These are phyloP conservation scores for Liodrosophila aerea DNA, from an alignment of 2,888 invertebrate species.

Conservation along the genomic window DNA sequence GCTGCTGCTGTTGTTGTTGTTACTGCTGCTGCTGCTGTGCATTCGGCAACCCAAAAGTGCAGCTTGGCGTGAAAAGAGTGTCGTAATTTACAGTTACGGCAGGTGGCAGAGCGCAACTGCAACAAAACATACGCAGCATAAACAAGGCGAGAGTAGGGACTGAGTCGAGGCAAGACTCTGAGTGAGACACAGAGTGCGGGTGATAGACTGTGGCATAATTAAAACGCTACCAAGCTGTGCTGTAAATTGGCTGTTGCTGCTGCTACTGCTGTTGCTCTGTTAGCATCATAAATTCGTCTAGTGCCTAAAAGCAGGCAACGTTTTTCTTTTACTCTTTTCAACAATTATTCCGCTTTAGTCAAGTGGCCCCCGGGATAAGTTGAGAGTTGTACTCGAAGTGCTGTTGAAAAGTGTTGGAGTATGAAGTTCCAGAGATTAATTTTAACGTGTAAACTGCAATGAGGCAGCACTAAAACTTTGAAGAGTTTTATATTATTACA, in stretches of 20 bases:
- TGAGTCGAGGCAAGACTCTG: constrained; percentile 2
- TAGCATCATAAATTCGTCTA: constrained; percentile 44
- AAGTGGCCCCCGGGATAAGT: constrained; percentile 39
- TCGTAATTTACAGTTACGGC: constrained; percentile 62
- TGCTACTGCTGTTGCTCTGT: constrained; percentile 27
- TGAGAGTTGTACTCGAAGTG: constrained; percentile 48
- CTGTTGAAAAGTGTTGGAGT: constrained; percentile 37
- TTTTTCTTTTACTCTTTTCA: constrained; percentile 23
- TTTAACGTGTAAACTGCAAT: constrained; percentile 3
- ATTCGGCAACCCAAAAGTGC: constrained; percentile 64
- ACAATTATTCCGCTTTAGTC: constrained; percentile 26
- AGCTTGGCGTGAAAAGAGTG: constrained; percentile 68
- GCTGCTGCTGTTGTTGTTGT: constrained; percentile 8
- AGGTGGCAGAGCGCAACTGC: constrained; percentile 27
- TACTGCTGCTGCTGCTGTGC: constrained; percentile 16
- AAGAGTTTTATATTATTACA: too few relatives aligned
- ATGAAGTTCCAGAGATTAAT: constrained; percentile 31
- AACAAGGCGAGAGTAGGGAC: neutral
- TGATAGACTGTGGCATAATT: constrained; percentile 48
- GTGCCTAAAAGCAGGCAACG: constrained; percentile 57
- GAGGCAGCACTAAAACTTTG: neutral
- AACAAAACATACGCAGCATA: constrained; percentile 22
- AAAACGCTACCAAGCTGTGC: constrained; percentile 50
- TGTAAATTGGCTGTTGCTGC: constrained; percentile 53
- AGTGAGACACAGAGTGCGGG: constrained; percentile 3